Conservation (phyloP, 2,113 vertebrate species). For the Suricata suricatta region DNA sequence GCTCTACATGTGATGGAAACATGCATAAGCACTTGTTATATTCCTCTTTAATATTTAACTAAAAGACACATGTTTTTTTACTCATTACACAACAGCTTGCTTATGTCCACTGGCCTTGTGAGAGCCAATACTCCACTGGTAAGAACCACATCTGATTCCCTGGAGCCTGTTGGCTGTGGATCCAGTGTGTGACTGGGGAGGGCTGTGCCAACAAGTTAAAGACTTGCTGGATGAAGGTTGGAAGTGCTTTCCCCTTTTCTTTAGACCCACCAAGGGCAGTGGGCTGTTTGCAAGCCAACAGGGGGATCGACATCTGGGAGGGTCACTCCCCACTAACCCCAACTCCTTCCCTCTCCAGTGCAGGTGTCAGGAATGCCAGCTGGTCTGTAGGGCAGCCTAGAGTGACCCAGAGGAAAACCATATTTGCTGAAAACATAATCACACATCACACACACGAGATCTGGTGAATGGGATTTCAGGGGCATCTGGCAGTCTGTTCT, state of each 20-base stretch:
- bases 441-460: fast-evolving
- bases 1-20: background rate
- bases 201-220: background rate
- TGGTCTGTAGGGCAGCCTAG: background rate
- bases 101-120: too few relatives aligned
- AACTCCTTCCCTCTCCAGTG: background rate
- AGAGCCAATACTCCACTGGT: background rate
- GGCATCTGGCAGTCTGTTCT: background rate
- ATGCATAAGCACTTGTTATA: background rate
- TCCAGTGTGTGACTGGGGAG: background rate
- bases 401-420: background rate
- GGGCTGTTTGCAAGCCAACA: background rate
- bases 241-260: background rate
- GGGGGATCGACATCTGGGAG: background rate
- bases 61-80: background rate
- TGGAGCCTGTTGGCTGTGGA: background rate
- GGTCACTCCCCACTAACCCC: background rate
- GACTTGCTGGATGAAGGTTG: background rate
- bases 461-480: background rate
- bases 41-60: background rate
- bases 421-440: background rate
- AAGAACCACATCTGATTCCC: background rate
- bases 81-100: background rate
- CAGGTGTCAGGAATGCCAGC: background rate
- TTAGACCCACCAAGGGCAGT: background rate